These are phyloP conservation scores for Engraulis encrasicolus DNA, from an alignment of 2,113 vertebrate species.

Conservation along the genomic window DNA sequence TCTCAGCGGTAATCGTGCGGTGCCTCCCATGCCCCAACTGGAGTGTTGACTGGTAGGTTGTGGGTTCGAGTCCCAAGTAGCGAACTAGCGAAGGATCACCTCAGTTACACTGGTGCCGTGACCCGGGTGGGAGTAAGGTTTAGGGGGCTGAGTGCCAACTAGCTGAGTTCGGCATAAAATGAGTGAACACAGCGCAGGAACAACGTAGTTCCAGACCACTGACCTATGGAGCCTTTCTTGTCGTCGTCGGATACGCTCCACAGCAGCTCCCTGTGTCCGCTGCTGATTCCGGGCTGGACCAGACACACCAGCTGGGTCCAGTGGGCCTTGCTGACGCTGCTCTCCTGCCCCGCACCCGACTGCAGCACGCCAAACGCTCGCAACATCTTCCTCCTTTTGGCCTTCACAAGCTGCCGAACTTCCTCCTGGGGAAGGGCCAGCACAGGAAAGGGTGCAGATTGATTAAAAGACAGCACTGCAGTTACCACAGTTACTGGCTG, in stretches of 20 bases:
- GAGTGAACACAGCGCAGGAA: no score
- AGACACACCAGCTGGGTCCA: constrained; percentile 83
- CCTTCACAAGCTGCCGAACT: constrained; percentile 85
- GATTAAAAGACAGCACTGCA: neutral
- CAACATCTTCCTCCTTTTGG: constrained; percentile 89
- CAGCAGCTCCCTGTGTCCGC: constrained; percentile 84
- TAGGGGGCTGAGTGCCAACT: no score
- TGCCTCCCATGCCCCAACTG: no score
- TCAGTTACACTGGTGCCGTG: no score
- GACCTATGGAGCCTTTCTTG: constrained; percentile 82
- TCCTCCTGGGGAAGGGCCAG: constrained; percentile 87
- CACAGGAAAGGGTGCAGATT: neutral
- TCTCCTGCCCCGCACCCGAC: constrained; percentile 63
- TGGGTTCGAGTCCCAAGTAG: no score
- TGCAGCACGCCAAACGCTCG: constrained; percentile 87
- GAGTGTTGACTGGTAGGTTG: no score
- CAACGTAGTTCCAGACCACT: constrained; percentile 55
- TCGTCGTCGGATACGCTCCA: constrained; percentile 81
- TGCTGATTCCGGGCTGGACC: constrained; percentile 82
- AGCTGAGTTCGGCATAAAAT: no score
- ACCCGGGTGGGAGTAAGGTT: no score
- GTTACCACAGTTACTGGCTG: no score
- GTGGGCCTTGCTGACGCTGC: constrained; percentile 74
- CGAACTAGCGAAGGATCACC: no score
- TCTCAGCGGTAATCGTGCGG: no score